Base-by-base conservation (phyloP, 2,113 vertebrate species). In the Anguilla rostrata region DNA sequence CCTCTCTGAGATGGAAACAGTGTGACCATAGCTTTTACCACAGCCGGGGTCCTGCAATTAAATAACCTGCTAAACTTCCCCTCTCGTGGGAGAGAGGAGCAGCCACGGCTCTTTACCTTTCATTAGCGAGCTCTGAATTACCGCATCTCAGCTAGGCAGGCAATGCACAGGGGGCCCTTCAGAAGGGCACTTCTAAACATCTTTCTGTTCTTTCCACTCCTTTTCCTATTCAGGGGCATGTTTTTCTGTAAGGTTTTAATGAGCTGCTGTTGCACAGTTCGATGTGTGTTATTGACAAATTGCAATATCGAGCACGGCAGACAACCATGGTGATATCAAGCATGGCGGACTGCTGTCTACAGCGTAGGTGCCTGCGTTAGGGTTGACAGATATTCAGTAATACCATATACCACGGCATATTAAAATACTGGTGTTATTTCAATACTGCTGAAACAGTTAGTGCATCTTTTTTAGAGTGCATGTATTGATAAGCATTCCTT, bases 31-130 rank as follows among this genome's bases (percentile, higher is more conserved):
- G 86, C 87, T 93, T 91, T 90, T 89, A 87, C 89, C 87, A 85
- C 89, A 91, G 89, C 87, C 82, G 87, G 89, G 79, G 87, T 86
- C 84, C 86, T 85, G 39, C 89, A 88, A 87, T 93, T 90, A 90
- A 56, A 78, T 87, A 29, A 75, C 26, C 81, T 86, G 88, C 90
- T 88, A 88, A 83, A 90, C 43, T 49, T 53, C 78, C 39, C 22
- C 56, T 60, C 63, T 41, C 1, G 40, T 29, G 40, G n/a, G 22
- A 63, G 57, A 56, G 81, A 83, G 11, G 39, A 26, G 63, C 16
- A 34, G 7, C 81, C 29, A 8, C 15, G 81, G 49, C 39, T 43
- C 11, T n/a, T 34, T 41, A 9, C 56, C 85, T 78, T n/a, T 7
- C 6, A 60, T 53, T 53, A 14, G 7, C 49, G 11, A 14, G 60